Percentiles rank a stretch among this genome's conserved stretches.
Conservation (phyloP, 2,797 vertebrate genomes). For the Pantherophis alleghaniensis region DNA sequence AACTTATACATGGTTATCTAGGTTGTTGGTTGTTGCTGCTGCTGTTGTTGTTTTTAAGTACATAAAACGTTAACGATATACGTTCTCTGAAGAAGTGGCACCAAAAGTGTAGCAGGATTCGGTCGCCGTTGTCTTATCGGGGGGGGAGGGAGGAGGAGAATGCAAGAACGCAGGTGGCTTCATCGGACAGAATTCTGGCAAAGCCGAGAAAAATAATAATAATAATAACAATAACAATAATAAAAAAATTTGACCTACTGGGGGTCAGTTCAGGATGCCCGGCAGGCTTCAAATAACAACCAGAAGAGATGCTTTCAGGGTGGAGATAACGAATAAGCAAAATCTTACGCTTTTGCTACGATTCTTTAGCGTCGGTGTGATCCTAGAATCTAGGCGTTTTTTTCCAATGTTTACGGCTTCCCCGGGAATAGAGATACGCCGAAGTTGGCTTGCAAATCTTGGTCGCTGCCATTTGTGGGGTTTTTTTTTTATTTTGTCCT, state of each 20-base stretch:
- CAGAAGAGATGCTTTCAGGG: slow-evolving; percentile 30
- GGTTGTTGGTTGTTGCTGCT: background rate
- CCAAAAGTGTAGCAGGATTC: slow-evolving; percentile 63
- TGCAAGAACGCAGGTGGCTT: background rate
- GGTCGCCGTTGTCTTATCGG: slow-evolving; percentile 52
- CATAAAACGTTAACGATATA: slow-evolving; percentile 75
- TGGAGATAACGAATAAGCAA: slow-evolving; percentile 55
- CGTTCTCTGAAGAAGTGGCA: slow-evolving; percentile 69
- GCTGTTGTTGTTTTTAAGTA: slow-evolving; percentile 61
- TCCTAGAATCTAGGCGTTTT: slow-evolving; percentile 63
- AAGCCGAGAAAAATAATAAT: background rate
- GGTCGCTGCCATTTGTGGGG: background rate
- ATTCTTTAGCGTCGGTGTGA: background rate
- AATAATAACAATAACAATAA: too few species aligned
- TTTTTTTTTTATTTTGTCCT: too few species aligned
- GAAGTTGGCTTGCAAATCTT: background rate
- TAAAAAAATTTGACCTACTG: background rate
- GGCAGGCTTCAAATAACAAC: background rate
- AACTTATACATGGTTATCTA: slow-evolving; percentile 80
- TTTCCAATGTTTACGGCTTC: too few species aligned
- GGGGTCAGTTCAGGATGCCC: background rate
- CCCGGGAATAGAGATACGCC: background rate
- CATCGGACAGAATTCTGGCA: slow-evolving; percentile 40
- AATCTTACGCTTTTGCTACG: background rate
- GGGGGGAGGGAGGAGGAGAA: background rate